phyloP scores from a whole-genome alignment of 2,888 invertebrate genomes.

The Steinernema scapterisci region DNA sequence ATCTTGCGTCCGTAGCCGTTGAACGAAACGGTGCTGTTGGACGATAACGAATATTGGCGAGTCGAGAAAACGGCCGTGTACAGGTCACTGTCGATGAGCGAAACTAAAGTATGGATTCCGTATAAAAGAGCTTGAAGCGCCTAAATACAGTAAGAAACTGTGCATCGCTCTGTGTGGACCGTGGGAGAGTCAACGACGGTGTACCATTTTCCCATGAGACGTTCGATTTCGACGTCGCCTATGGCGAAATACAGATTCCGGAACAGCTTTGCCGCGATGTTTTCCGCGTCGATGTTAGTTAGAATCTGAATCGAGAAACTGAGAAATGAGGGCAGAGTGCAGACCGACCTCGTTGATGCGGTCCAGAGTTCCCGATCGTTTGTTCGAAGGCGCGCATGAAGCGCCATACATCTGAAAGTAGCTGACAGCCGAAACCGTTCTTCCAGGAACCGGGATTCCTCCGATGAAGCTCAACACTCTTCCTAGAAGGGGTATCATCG shows the following conservation, averaged over 20 bases:
- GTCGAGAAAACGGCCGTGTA: conserved; percentile 60
- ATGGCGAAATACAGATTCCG: conserved; percentile 59
- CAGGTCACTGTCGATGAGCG: conserved; percentile 45
- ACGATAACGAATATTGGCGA: conserved; percentile 47
- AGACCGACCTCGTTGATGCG: conserved; percentile 52
- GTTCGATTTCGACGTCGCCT: conserved; percentile 61
- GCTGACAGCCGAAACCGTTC: conserved; percentile 57
- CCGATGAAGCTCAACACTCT: conserved; percentile 33
- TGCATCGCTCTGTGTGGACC: conserved; percentile 61
- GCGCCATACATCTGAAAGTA: conserved; percentile 59
- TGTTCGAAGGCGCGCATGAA: conserved; percentile 50
- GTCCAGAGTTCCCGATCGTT: conserved; percentile 49
- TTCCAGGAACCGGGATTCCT: conserved; percentile 59
- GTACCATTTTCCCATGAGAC: conserved; percentile 64
- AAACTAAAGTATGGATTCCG: conserved; percentile 46
- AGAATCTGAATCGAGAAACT: conserved; percentile 56
- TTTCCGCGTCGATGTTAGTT: conserved; percentile 59
- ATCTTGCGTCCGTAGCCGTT: conserved; percentile 58
- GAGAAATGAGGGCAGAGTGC: not conserved
- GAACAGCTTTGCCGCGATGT: conserved; percentile 61
- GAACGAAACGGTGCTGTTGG: conserved; percentile 44
- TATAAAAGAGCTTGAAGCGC: not conserved
- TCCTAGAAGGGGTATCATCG: not conserved
- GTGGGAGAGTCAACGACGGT: conserved; percentile 63
- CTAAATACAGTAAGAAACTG: conserved; percentile 57